Conservation (phyloP, 2,888 invertebrate species). For the Cheilosia soror region DNA sequence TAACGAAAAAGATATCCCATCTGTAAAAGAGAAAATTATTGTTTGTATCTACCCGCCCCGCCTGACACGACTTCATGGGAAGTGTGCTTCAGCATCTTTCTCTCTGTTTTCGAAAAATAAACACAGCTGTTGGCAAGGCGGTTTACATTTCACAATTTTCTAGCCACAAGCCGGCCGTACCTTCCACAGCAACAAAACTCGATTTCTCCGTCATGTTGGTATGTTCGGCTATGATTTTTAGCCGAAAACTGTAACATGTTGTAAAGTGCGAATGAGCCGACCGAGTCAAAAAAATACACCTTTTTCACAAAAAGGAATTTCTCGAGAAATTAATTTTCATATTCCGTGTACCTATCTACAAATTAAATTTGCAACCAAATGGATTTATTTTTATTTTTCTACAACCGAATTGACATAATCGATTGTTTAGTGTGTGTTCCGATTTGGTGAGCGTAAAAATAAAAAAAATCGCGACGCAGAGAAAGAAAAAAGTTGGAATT, state of each 20-base stretch:
- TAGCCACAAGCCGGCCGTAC: conserved; percentile 16
- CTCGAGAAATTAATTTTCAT: conserved; percentile 36
- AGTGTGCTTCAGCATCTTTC: too few species aligned
- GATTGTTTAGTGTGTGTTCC: conserved; percentile 52
- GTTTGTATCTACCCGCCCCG: too few species aligned
- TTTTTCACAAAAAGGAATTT: conserved; percentile 62
- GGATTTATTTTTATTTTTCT: conserved; percentile 54
- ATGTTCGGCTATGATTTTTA: conserved; percentile 54
- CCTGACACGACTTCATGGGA: too few species aligned
- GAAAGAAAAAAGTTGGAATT: conserved; percentile 44
- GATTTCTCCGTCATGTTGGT: conserved; percentile 27
- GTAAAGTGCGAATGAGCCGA: conserved; percentile 72
- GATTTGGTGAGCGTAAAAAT: conserved; percentile 39
- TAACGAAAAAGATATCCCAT: too few species aligned
- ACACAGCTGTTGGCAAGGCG: neutral
- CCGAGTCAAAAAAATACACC: conserved; percentile 60
- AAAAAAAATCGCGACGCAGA: conserved; percentile 61
- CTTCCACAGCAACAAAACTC: neutral
- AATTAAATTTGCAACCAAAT: conserved; percentile 58
- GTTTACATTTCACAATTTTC: too few species aligned
- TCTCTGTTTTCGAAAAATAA: neutral
- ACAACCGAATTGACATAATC: conserved; percentile 41
- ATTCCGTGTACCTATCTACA: conserved; percentile 50
- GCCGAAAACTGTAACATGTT: conserved; percentile 59
- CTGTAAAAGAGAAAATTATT: too few species aligned